Percentiles rank a stretch among this genome's conserved stretches.
These are phyloP conservation scores for Andricus grossulariae DNA, from an alignment of 1,140 invertebrate species.

Conservation along the genomic window DNA sequence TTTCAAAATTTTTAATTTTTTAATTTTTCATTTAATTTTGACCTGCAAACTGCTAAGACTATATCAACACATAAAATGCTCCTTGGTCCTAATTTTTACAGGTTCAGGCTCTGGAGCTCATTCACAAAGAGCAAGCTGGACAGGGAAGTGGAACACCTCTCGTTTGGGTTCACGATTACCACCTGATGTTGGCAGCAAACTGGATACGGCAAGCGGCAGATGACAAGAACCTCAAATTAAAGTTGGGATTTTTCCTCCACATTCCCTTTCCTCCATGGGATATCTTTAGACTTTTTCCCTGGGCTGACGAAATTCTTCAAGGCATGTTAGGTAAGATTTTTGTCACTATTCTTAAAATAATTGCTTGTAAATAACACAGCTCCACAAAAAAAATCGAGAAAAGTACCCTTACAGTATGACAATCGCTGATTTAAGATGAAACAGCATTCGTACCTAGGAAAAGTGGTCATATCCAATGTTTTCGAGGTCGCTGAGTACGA, in stretches of 20 bases:
- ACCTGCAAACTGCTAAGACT: no score
- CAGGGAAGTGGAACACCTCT: conserved; percentile 80
- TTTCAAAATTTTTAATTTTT: no score
- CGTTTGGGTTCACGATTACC: conserved; percentile 95
- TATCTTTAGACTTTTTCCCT: conserved; percentile 91
- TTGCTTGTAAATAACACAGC: no score
- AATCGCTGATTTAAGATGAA: no score
- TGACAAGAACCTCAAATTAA: conserved; percentile 85
- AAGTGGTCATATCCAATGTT: no score
- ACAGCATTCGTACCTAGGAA: no score
- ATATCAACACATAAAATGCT: not conserved
- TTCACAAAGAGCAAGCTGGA: conserved; percentile 79
- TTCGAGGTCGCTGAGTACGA: no score
- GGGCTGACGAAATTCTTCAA: conserved; percentile 94
- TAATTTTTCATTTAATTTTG: no score
- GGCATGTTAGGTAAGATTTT: conserved; percentile 83
- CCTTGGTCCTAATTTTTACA: conserved; percentile 35
- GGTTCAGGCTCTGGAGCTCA: conserved; percentile 80
- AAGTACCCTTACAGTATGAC: no score
- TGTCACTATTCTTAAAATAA: not conserved
- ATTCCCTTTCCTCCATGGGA: conserved; percentile 96
- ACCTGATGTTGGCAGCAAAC: conserved; percentile 92
- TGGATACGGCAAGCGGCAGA: conserved; percentile 89
- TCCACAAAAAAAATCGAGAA: no score
- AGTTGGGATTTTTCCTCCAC: conserved; percentile 93